Evolutionary conservation across 1,140 invertebrate genomes (phyloP).

Genomic region (Caerostris darwini): DNA sequence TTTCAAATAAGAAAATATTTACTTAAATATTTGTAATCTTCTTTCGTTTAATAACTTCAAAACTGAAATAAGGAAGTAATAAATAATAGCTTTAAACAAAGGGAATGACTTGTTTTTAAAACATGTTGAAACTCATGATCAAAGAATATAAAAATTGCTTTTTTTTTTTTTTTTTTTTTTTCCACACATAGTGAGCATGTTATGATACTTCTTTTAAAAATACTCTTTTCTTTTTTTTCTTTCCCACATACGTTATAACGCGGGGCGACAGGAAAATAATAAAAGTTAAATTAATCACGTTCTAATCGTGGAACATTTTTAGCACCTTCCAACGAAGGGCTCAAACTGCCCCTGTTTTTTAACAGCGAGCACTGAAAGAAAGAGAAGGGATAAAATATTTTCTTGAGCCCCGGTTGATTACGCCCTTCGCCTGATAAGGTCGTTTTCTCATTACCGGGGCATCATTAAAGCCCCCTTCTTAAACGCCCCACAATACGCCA

Average conservation of each 20-base stretch:
- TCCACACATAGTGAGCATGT: too few relatives aligned
- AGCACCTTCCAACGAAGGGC: background rate
- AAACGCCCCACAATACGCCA: conserved; percentile 68
- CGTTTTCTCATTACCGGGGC: conserved; percentile 67
- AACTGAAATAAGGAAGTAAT: too few relatives aligned
- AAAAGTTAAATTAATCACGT: conserved; percentile 29
- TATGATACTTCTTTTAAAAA: background rate
- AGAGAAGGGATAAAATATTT: conserved; percentile 49
- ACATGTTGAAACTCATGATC: too few relatives aligned
- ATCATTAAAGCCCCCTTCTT: conserved; percentile 61
- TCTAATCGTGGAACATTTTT: conserved; percentile 25
- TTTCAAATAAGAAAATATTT: too few relatives aligned
- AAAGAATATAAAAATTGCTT: too few relatives aligned
- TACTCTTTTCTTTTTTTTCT: background rate
- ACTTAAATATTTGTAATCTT: too few relatives aligned
- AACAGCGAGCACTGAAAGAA: conserved; percentile 48
- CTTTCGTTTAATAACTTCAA: too few relatives aligned
- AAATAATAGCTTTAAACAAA: too few relatives aligned
- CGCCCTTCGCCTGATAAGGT: conserved; percentile 57
- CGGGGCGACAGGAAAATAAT: background rate
- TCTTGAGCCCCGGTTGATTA: conserved; percentile 62
- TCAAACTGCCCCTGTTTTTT: conserved; percentile 37
- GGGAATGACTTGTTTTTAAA: too few relatives aligned
- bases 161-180: too few relatives aligned
- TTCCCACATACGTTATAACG: background rate